Percentiles rank a stretch among this genome's conserved stretches.
Conservation (phyloP, 2,888 invertebrate species). For the Drosophila cognata region DNA sequence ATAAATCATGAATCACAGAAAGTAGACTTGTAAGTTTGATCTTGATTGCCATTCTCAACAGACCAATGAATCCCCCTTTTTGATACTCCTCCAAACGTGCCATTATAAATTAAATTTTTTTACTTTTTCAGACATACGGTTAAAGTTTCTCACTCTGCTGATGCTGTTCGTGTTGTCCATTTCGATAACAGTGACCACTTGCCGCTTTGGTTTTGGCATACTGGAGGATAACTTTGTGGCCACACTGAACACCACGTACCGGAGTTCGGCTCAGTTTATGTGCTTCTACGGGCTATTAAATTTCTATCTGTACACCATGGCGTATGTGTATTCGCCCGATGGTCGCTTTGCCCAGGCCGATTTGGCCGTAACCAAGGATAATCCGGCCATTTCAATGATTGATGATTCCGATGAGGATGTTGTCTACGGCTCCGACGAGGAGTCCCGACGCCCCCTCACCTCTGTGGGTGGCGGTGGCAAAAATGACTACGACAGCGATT, state of each 20-base stretch:
- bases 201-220: constrained; percentile 94
- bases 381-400: constrained; percentile 98
- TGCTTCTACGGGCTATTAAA: constrained; percentile 97
- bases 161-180: constrained; percentile 93
- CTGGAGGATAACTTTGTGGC: constrained; percentile 98
- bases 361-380: constrained; percentile 96
- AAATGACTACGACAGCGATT: constrained; percentile 90
- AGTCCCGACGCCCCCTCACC: constrained; percentile 92
- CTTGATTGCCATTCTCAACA: background rate
- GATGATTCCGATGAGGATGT: constrained; percentile 99
- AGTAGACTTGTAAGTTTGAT: background rate
- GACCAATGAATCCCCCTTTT: background rate
- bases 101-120: rapidly evolving
- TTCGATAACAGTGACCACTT: constrained; percentile 90
- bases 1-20: background rate
- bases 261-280: constrained; percentile 97
- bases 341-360: constrained; percentile 92
- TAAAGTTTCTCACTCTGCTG: constrained; percentile 95
- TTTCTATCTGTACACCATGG: constrained; percentile 96
- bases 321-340: constrained; percentile 96
- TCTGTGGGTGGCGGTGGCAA: constrained; percentile 87
- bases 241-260: constrained; percentile 93
- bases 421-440: constrained; percentile 96
- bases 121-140: constrained; percentile 90
- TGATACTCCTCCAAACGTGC: background rate